Conservation (phyloP, 1,140 invertebrate genomes). For the Phthorimaea operculella region DNA sequence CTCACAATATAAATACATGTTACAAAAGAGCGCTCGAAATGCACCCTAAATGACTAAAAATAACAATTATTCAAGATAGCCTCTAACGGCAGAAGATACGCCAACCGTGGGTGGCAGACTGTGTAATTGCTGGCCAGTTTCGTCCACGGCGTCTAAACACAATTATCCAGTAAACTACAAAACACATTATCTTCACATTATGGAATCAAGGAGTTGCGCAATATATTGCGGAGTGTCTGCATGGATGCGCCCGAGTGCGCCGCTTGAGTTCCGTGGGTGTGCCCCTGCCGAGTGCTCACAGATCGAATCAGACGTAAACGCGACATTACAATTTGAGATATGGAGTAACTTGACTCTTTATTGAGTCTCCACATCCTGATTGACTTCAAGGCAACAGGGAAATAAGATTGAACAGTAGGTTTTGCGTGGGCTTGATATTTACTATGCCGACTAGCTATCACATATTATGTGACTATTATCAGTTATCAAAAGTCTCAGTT, state of each 20-base stretch:
- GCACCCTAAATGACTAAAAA: background rate
- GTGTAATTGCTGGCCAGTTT: slow-evolving; percentile 25
- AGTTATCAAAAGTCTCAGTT: too few relatives aligned
- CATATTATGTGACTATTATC: too few relatives aligned
- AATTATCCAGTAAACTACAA: slow-evolving; percentile 32
- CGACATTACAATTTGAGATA: background rate
- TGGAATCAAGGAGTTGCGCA: slow-evolving; percentile 2
- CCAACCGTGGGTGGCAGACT: slow-evolving; percentile 19
- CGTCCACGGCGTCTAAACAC: slow-evolving; percentile 11
- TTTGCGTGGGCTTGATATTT: too few relatives aligned
- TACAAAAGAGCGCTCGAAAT: too few relatives aligned
- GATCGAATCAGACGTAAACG: slow-evolving; percentile 5
- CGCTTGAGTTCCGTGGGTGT: slow-evolving; percentile 1
- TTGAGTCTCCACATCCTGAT: too few relatives aligned
- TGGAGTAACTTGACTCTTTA: too few relatives aligned
- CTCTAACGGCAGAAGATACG: background rate
- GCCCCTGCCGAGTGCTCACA: slow-evolving; percentile 1
- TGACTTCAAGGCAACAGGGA: too few relatives aligned
- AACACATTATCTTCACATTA: slow-evolving; percentile 10
- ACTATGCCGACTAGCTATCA: too few relatives aligned
- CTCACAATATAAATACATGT: too few relatives aligned
- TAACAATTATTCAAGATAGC: background rate
- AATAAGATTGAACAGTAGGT: too few relatives aligned
- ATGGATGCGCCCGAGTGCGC: background rate
- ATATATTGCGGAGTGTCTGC: background rate